Base-by-base conservation (phyloP, 2,113 vertebrate species). In the Dascyllus trimaculatus region DNA sequence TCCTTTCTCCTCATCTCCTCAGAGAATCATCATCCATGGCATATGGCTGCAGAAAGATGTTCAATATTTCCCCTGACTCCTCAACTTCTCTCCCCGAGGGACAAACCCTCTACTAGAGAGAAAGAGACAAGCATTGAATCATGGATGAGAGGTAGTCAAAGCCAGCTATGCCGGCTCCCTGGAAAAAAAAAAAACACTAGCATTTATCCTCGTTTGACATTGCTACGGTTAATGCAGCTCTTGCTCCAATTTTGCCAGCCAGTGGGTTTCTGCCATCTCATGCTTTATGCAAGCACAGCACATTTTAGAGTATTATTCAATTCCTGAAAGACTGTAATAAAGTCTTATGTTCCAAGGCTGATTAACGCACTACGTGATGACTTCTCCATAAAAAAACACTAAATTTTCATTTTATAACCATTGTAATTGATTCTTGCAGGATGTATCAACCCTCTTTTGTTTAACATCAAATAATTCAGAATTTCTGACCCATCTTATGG, bases 201-300 rank as follows among this genome's bases (percentile, higher is more conserved):
- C 79, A 75, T 80, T 82, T 89, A 75, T 90, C 86, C 87, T 89
- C 43, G 13, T 83, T 88, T 93, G 86, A 90, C 88, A 80, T 66
- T 54, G 72, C 71, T 71, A 38, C 15, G 3, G 65, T 81, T 89
- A 69, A 84, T 77, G 70, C 62, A 67, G n/a, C 67, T 67, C 21
- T 75, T 78, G 24, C 52, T 89, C 43, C 63, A 82, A 49, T 79
- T 84, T 77, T 53, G 51, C 53, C 64, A 54, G 67, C 64, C 19
- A 32, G 60, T 69, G 25, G 24, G 38, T 79, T 67, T 70, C 64
- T 81, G 77, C 70, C 71, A 71, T 71, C 49, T 82, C 58, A 46
- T 70, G 32, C 43, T 85, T 84, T 76, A 69, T 61, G 67, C 64
- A 86, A 52, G 65, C 56, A 61, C 62, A 75, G 25, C 14, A 85